Evolutionary conservation across 2,888 invertebrate genomes (phyloP).

Genomic region (Zygothrica quintamaculata): DNA sequence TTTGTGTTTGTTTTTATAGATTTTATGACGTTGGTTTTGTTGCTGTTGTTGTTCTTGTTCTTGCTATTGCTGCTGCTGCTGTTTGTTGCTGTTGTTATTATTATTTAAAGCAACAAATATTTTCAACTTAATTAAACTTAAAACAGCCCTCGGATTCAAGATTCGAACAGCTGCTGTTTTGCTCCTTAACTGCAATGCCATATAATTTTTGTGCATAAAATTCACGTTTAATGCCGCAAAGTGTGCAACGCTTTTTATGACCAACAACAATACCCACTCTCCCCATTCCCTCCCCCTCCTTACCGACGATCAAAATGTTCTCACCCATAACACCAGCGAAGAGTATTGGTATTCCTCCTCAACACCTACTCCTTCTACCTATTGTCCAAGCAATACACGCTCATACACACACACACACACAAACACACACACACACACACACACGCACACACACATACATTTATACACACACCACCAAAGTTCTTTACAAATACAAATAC

Average conservation of each 20-base stretch:
- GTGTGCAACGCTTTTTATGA: constrained; percentile 66
- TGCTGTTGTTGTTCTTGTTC: constrained; percentile 17
- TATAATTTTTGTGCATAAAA: constrained; percentile 73
- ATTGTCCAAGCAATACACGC: background rate
- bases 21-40: constrained; percentile 59
- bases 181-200: constrained; percentile 71
- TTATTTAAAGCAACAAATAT: constrained; percentile 77
- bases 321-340: background rate
- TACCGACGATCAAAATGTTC: background rate
- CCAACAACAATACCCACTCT: background rate
- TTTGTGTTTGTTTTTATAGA: constrained; percentile 71
- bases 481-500: constrained; percentile 44
- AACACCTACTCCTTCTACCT: background rate
- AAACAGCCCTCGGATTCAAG: constrained; percentile 51
- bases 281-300: background rate
- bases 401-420: constrained; percentile 12
- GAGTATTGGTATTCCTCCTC: too few relatives aligned
- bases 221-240: constrained; percentile 77
- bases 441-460: constrained; percentile 12
- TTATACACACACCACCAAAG: constrained; percentile 1
- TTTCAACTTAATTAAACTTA: constrained; percentile 82
- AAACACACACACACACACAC: constrained; percentile 8
- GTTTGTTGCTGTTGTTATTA: constrained; percentile 43
- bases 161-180: constrained; percentile 61
- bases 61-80: constrained; percentile 20